Conservation (phyloP, 2,113 vertebrate genomes). For the Trachemys scripta region DNA sequence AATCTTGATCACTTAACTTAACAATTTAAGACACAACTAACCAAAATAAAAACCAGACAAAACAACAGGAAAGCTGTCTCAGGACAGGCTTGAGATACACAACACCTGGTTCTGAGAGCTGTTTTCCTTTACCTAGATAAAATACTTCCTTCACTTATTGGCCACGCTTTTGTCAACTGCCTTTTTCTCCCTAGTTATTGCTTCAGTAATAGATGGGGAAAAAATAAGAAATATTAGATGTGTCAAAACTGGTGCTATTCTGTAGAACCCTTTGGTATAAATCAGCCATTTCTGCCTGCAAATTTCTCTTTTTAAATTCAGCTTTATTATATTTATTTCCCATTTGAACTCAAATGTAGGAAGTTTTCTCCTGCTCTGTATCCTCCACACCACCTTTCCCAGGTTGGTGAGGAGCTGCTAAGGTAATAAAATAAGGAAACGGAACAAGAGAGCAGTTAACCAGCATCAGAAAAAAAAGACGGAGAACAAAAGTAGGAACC, state of each 20-base stretch:
- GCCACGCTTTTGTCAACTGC: neutral
- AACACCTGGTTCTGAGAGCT: neutral
- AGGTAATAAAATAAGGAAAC: neutral
- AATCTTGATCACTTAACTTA: neutral
- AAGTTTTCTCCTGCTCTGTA: neutral
- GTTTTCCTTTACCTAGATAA: slow-evolving; percentile 29
- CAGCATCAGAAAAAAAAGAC: neutral
- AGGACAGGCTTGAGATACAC: neutral
- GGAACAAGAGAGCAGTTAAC: neutral
- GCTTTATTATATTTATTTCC: neutral
- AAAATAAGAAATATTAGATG: slow-evolving; percentile 15
- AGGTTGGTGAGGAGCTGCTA: neutral
- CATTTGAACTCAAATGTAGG: slow-evolving; percentile 2
- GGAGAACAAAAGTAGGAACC: neutral
- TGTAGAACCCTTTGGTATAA: neutral
- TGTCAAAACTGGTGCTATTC: neutral
- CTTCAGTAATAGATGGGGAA: neutral
- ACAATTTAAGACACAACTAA: neutral
- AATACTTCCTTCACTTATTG: neutral
- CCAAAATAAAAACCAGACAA: neutral
- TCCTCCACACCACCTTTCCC: neutral
- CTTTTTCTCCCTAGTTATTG: neutral
- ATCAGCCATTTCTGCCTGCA: slow-evolving; percentile 2
- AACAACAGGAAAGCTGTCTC: neutral
- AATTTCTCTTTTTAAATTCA: neutral